Conservation (phyloP, 2,113 vertebrate species). For the Tyto alba region DNA sequence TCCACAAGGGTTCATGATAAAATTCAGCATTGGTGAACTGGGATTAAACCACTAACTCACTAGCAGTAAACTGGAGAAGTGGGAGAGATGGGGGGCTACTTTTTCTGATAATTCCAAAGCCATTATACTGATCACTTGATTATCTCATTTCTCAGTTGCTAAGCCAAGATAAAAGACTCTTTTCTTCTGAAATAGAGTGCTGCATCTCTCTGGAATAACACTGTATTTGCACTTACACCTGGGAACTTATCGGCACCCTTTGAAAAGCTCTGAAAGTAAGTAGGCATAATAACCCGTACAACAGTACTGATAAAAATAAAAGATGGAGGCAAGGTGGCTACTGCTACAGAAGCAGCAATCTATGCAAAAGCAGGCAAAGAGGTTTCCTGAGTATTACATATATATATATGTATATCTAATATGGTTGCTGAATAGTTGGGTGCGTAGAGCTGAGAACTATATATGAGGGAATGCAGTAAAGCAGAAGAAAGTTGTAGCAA, state of each 20-base stretch:
- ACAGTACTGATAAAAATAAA: neutral
- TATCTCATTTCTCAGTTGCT: neutral
- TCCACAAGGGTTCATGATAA: neutral
- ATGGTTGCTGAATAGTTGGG: neutral
- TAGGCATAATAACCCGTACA: neutral
- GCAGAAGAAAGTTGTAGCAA: neutral
- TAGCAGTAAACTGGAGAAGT: neutral
- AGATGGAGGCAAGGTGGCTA: neutral
- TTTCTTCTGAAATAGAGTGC: neutral
- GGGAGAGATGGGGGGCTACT: neutral
- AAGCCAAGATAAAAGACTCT: neutral
- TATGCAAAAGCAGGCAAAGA: neutral
- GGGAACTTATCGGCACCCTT: neutral
- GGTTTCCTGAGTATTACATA: neutral
- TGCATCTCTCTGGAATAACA: neutral
- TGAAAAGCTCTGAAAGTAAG: neutral
- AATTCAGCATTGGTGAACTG: neutral
- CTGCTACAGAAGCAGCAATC: neutral
- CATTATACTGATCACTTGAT: constrained; percentile 9
- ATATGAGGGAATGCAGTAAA: neutral
- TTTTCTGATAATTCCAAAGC: neutral
- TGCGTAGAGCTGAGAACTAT: neutral
- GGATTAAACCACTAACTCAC: constrained; percentile 12
- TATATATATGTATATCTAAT: neutral
- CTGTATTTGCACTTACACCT: neutral